Base-by-base conservation (phyloP, 23 tunicate species). In the Clavelina lepadiformis region DNA sequence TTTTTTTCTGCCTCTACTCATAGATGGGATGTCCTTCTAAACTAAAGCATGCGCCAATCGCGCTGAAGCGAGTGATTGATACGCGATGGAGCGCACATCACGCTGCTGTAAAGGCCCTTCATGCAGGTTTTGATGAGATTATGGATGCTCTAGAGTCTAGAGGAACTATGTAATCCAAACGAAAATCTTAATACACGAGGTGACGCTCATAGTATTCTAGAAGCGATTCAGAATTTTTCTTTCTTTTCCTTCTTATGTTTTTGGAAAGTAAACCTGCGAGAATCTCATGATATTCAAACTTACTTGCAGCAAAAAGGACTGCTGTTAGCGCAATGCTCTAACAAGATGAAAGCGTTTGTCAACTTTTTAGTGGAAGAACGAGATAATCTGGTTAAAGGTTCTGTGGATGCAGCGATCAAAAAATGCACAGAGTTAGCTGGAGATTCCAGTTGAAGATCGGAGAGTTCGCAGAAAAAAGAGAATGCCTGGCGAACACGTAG, bases 101-200 rank as follows among this genome's bases (percentile, higher is more conserved):
- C 78, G 78, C 78, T 72, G 78, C 78, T 72, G 78, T 72, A 58
- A 72, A 58, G 67, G 78, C 78, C 67, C 78, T 72, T 72, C 67
- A 58, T 54, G 68, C 67, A 72, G 78, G 78, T 72, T 58, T 72
- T 72, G 55, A 72, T 72, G 67, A 60, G 44, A 72, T 72, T 22
- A 72, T 72, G 78, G 78, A 72, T 58, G 67, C 78, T 35, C 54
- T 72, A 35, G 67, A 58, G 67, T n/a, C n/a, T n/a, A n/a, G 63
- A 69, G 75, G 75, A 69, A 69, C 75, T 67, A 54, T 69, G 75
- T 69, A 53, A 54, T 54, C 75, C 63, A 69, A 69, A 69, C 75
- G 75, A 69, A 69, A 69, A 69, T 69, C 75, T 69, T 69, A 69
- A 69, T 54, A 69, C 75, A 54, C 75, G 75, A 66, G 75, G 72